Evolutionary conservation across 2,888 invertebrate species (phyloP).

Genomic region (Psylliodes chrysocephalus): DNA sequence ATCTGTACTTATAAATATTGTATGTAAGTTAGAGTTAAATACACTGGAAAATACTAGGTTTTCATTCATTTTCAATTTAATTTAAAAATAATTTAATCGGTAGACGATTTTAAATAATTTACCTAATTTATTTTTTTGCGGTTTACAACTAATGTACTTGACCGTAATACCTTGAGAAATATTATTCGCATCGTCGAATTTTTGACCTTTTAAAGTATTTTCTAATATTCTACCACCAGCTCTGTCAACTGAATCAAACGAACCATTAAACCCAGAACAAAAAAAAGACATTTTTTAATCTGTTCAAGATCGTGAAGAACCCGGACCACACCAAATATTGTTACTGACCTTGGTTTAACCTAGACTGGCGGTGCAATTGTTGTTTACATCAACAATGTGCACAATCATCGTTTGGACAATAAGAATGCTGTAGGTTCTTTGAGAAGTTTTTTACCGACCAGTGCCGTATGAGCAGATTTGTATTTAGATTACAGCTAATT

Average conservation of each 20-base stretch:
- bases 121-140: background rate
- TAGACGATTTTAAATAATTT: too few relatives aligned
- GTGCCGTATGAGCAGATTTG: slow-evolving; percentile 20
- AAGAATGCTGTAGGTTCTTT: slow-evolving; percentile 52
- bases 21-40: too few relatives aligned
- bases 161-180: slow-evolving; percentile 15
- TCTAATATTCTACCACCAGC: background rate
- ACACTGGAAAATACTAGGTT: too few relatives aligned
- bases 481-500: slow-evolving; percentile 4
- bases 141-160: slow-evolving; percentile 19
- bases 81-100: too few relatives aligned
- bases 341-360: slow-evolving; percentile 60
- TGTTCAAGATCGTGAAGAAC: slow-evolving; percentile 21
- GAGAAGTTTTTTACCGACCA: slow-evolving; percentile 28
- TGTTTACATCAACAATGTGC: slow-evolving; percentile 62
- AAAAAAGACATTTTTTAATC: slow-evolving; percentile 16
- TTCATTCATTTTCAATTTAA: too few relatives aligned
- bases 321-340: slow-evolving; percentile 58
- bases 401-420: slow-evolving; percentile 62
- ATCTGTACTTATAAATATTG: too few relatives aligned
- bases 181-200: slow-evolving; percentile 12
- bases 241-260: slow-evolving; percentile 3
- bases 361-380: slow-evolving; percentile 62
- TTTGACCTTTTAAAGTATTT: slow-evolving; percentile 14
- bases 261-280: slow-evolving; percentile 4